Percentiles rank a stretch among this genome's conserved stretches.
These are phyloP conservation scores for Spatulosminthurus flaviceps DNA, from an alignment of 2,888 invertebrate species.

Conservation along the genomic window DNA sequence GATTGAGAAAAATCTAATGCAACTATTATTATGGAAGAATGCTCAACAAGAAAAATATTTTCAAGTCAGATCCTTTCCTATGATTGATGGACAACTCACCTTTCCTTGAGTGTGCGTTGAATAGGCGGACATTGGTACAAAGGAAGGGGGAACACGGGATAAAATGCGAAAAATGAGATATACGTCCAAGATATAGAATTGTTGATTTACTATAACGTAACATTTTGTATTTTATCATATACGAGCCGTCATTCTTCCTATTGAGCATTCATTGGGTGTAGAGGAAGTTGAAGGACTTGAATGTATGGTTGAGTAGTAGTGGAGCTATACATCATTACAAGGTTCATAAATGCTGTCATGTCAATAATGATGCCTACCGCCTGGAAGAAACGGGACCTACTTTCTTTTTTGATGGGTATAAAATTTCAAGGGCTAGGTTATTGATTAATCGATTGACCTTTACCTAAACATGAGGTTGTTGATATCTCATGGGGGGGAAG, in stretches of 20 bases:
- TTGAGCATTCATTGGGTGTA: background rate
- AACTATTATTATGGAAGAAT: background rate
- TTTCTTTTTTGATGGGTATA: background rate
- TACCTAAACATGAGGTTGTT: constrained; percentile 28
- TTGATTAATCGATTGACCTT: constrained; percentile 46
- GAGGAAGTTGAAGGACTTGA: constrained; percentile 26
- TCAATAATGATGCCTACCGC: constrained; percentile 13
- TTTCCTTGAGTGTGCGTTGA: background rate
- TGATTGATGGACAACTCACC: constrained; percentile 18
- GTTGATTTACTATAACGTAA: too few relatives aligned
- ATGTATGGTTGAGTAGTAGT: background rate
- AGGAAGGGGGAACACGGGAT: background rate
- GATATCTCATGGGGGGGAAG: background rate
- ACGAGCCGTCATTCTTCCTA: too few relatives aligned
- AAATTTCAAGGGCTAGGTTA: constrained; percentile 46
- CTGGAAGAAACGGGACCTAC: background rate
- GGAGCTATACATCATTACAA: background rate
- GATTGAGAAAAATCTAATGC: background rate
- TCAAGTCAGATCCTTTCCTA: background rate
- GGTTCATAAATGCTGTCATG: background rate
- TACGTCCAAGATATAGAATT: background rate
- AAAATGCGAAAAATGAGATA: background rate
- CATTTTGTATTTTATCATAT: too few relatives aligned
- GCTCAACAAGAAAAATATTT: background rate
- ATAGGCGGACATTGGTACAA: constrained; percentile 7